Base-by-base conservation (phyloP, 2,888 invertebrate species). In the Lasioglossum pauxillum region DNA sequence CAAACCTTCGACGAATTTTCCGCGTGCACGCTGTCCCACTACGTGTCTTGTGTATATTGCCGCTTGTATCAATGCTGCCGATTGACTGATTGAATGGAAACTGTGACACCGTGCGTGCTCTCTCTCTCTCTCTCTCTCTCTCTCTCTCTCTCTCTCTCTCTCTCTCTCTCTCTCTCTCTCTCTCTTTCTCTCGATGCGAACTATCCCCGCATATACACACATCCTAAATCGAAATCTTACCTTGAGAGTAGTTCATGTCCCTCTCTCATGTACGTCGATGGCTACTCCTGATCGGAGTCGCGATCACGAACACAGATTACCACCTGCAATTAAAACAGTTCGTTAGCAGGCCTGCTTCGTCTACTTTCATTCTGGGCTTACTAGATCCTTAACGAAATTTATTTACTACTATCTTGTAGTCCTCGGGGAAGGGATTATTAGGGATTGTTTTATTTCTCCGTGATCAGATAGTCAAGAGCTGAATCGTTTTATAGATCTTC, bases 241-340 rank as follows among this genome's bases (percentile, higher is more conserved):
- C 95, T 94, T 95, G 95, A 92, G 95, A 93, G 95, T 95, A 95
- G 94, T 93, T 95, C 95, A 95, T 95, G 93, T 94, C 95, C 94
- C 91, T 91, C 93, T 93, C 92, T 95, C 95, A 94, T 95, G 94
- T 94, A 95, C 93, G 91, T 92, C 94, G 92, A 88, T 90, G 89
- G 92, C 92, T 88, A 94, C 94, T 95, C 95, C 94, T 93, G 91
- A 88, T 84, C 93, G 95, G 94, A 94, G 95, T 93, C 91, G 80
- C 93, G 89, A 88, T 89, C 89, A 81, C 85, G 79, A 41, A 79
- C 71, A 88, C 69, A 85, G 78, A 78, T 77, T 87, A 84, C 83
- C 90, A 90, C 92, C 94, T 94, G 92, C 5, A 94, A 93, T 79
- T 35, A 88, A 85, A 84, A 60, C 78, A 85, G 53, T 72, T 49